phyloP scores from a whole-genome alignment of 2,113 vertebrate species.

The Tragelaphus imberbis region DNA sequence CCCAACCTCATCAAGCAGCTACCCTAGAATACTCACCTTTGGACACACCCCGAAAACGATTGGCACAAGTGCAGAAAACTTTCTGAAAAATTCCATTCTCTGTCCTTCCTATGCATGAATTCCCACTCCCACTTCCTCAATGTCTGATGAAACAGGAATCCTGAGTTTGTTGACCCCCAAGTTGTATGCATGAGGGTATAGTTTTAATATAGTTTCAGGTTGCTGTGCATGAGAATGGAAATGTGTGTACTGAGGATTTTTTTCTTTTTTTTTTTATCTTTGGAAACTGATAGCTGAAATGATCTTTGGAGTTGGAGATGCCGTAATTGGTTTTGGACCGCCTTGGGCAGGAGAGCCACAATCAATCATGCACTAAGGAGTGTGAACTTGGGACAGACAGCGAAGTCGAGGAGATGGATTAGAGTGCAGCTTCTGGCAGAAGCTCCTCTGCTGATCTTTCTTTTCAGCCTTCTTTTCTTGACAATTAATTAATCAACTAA shows the following conservation, averaged over 20 bases:
- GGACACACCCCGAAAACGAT: rapidly evolving
- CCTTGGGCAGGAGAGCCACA: not conserved
- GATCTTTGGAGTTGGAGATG: not conserved
- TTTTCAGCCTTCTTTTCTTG: not conserved
- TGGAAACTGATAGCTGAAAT: not conserved
- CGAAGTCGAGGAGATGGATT: not conserved
- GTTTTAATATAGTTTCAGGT: not conserved
- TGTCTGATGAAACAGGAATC: not conserved
- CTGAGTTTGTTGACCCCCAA: not conserved
- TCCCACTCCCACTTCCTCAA: not conserved
- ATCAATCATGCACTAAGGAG: not conserved
- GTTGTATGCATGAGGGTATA: not conserved
- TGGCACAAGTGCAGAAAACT: not conserved
- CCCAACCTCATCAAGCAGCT: not conserved
- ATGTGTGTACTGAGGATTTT: not conserved
- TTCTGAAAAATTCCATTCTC: not conserved
- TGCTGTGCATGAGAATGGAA: not conserved
- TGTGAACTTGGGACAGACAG: not conserved
- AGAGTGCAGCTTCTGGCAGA: not conserved
- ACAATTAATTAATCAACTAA: not conserved
- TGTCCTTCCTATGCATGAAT: rapidly evolving
- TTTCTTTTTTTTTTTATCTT: not conserved
- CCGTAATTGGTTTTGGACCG: not conserved
- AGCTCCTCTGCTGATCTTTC: not conserved
- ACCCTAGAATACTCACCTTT: not conserved